Evolutionary conservation across 2,113 vertebrate genomes (phyloP).

Genomic region (Cyprinus carpio): DNA sequence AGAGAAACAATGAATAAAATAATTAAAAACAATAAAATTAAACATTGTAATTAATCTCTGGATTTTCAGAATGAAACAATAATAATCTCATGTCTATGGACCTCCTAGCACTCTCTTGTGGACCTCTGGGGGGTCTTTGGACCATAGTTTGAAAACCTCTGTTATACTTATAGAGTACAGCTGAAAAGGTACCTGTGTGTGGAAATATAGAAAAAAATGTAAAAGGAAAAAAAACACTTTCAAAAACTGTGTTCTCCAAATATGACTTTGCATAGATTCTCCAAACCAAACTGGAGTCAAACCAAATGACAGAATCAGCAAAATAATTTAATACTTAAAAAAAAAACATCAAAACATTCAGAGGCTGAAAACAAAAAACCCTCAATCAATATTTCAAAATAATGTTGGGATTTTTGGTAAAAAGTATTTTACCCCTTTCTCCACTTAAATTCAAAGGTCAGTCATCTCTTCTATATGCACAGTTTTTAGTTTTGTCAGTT

Average conservation of each 20-base stretch:
- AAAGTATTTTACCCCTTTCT: background rate
- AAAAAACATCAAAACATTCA: slow-evolving; percentile 61
- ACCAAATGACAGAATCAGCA: background rate
- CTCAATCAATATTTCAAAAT: slow-evolving; percentile 37
- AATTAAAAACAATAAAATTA: background rate
- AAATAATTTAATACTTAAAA: slow-evolving; percentile 79
- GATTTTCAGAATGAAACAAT: background rate
- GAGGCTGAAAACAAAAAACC: slow-evolving; percentile 36
- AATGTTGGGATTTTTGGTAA: slow-evolving; percentile 44
- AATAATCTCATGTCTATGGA: background rate
- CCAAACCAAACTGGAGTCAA: slow-evolving; percentile 27
- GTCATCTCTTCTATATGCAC: slow-evolving; percentile 92
- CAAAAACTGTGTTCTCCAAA: background rate
- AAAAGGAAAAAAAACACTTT: background rate
- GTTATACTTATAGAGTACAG: background rate
- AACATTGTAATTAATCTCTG: background rate
- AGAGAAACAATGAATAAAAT: background rate
- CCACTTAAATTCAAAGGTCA: slow-evolving; percentile 52
- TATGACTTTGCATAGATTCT: slow-evolving; percentile 32
- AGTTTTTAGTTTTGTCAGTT: slow-evolving; percentile 96
- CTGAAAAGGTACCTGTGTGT: background rate
- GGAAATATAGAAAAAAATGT: background rate
- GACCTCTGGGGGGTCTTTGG: too few species aligned
- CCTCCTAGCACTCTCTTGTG: background rate
- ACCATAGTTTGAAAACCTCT: background rate